phyloP scores from a whole-genome alignment of 2,113 vertebrate genomes.

The Sorex fumeus region DNA sequence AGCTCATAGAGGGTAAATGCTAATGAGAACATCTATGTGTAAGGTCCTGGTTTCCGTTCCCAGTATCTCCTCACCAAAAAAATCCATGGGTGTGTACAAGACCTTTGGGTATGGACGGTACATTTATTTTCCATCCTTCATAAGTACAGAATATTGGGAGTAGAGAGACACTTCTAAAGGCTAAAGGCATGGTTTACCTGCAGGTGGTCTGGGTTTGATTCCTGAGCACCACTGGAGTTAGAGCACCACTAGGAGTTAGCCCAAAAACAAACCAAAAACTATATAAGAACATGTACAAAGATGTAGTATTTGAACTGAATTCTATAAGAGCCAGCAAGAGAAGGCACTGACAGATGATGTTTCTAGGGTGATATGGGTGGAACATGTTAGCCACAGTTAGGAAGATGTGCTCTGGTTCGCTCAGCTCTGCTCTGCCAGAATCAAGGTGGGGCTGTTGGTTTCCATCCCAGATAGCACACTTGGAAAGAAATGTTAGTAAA shows the following conservation, averaged over 20 bases:
- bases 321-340: neutral
- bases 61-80: no score
- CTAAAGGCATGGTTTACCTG: no score
- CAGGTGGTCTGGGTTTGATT: no score
- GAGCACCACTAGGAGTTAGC: neutral
- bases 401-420: neutral
- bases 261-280: neutral
- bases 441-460: neutral
- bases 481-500: conserved; percentile 6
- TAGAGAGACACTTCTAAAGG: no score
- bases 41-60: no score
- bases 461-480: neutral
- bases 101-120: no score
- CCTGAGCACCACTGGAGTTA: no score
- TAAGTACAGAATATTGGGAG: neutral
- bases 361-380: neutral
- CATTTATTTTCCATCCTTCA: neutral
- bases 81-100: neutral
- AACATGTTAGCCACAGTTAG: neutral
- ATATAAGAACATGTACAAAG: neutral
- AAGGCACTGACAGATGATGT: neutral
- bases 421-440: neutral
- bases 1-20: neutral
- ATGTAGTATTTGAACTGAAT: neutral
- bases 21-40: neutral